Evolutionary conservation across 2,888 invertebrate genomes (phyloP).

Genomic region (Sinopyrophorus schimmeli): DNA sequence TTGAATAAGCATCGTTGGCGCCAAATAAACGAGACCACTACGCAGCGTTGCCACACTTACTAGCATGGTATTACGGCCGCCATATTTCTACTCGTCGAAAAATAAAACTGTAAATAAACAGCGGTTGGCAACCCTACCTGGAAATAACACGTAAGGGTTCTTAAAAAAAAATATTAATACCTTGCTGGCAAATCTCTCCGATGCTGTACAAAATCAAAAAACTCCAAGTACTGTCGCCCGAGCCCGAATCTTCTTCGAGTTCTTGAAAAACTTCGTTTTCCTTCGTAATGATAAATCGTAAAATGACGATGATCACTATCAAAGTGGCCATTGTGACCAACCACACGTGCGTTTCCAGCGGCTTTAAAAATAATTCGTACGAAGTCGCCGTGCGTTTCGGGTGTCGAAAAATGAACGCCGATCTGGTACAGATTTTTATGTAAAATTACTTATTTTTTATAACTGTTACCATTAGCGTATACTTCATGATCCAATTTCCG

Average conservation of each 20-base stretch:
- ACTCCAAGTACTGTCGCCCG: slow-evolving; percentile 55
- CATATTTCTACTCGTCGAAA: too few relatives aligned
- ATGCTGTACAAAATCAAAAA: slow-evolving; percentile 54
- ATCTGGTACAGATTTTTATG: slow-evolving; percentile 53
- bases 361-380: slow-evolving; percentile 66
- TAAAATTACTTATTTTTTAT: neutral
- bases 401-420: slow-evolving; percentile 69
- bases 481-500: slow-evolving; percentile 67
- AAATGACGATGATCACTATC: slow-evolving; percentile 38
- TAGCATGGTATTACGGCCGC: too few relatives aligned
- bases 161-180: too few relatives aligned
- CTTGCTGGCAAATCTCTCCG: slow-evolving; percentile 51
- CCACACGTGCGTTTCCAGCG: slow-evolving; percentile 64
- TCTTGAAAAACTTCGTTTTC: slow-evolving; percentile 32
- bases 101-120: too few relatives aligned
- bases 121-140: too few relatives aligned
- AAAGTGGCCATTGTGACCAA: slow-evolving; percentile 49
- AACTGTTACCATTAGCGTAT: neutral
- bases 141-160: too few relatives aligned
- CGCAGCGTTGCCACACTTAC: too few relatives aligned
- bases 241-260: neutral
- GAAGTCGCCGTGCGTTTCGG: slow-evolving; percentile 64
- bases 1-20: too few relatives aligned
- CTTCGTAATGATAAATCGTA: slow-evolving; percentile 41
- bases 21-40: too few relatives aligned